Conservation (phyloP, 2,888 invertebrate genomes). For the Argyresthia albistria region DNA sequence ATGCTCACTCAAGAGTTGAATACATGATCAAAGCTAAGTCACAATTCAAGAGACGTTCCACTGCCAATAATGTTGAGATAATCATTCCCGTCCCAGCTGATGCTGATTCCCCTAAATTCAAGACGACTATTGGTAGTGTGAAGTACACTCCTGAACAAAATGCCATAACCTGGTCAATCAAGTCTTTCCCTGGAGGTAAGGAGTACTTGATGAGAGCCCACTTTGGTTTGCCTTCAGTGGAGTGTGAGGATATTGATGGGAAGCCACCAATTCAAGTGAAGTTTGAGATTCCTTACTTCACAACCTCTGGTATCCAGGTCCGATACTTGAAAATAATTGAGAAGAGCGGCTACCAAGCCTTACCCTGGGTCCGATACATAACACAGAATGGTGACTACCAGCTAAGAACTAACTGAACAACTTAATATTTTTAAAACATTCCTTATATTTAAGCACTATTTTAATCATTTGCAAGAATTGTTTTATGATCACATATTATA, state of each 20-base stretch:
- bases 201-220: slow-evolving; percentile 99
- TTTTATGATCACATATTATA: slow-evolving; percentile 29
- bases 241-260: slow-evolving; percentile 94
- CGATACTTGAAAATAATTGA: slow-evolving; percentile 98
- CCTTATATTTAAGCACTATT: slow-evolving; percentile 31
- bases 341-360: slow-evolving; percentile 98
- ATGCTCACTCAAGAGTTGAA: slow-evolving; percentile 97
- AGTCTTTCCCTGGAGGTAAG: slow-evolving; percentile 98
- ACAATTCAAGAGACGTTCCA: slow-evolving; percentile 97
- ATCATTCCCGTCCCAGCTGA: slow-evolving; percentile 96
- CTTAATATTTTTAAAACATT: slow-evolving; percentile 4
- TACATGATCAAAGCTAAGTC: slow-evolving; percentile 99
- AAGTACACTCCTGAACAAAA: slow-evolving; percentile 98
- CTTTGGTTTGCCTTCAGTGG: slow-evolving; percentile 96
- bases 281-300: slow-evolving; percentile 99
- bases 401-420: slow-evolving; percentile 86
- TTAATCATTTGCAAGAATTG: slow-evolving; percentile 32
- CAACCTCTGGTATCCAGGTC: slow-evolving; percentile 98
- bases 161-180: slow-evolving; percentile 97
- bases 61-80: slow-evolving; percentile 99
- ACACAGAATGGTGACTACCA: slow-evolving; percentile 99
- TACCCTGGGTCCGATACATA: slow-evolving; percentile 99
- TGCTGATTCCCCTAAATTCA: slow-evolving; percentile 98
- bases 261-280: slow-evolving; percentile 98
- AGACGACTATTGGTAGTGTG: slow-evolving; percentile 96